These are phyloP conservation scores for Charaxes varanes DNA, from an alignment of 1,140 invertebrate genomes.

Conservation along the genomic window DNA sequence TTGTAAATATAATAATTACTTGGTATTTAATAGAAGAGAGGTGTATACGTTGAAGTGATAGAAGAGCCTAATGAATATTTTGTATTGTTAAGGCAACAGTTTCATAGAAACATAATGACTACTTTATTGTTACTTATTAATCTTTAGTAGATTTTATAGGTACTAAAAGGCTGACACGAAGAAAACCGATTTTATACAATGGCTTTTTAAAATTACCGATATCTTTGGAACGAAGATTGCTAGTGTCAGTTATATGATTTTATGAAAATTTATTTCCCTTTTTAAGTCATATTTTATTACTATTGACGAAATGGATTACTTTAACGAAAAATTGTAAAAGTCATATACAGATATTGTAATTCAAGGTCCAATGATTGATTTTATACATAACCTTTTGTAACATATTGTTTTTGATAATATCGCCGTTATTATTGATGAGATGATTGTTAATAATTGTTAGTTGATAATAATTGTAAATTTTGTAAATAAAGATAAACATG, in stretches of 20 bases:
- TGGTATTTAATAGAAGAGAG: constrained; percentile 33
- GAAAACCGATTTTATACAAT: constrained; percentile 52
- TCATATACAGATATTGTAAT: constrained; percentile 19
- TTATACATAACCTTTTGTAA: constrained; percentile 16
- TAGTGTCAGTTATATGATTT: constrained; percentile 18
- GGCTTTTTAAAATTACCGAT: constrained; percentile 15
- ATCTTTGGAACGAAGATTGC: constrained; percentile 13
- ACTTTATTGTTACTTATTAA: constrained; percentile 66
- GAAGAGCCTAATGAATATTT: constrained; percentile 64
- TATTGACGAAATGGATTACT: neutral
- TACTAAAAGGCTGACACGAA: constrained; percentile 61
- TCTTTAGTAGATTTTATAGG: constrained; percentile 66
- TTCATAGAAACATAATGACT: constrained; percentile 68
- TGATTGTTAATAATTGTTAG: constrained; percentile 63
- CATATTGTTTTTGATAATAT: constrained; percentile 4
- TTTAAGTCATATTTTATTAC: no score
- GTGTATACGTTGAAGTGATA: constrained; percentile 70
- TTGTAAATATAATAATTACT: constrained; percentile 33
- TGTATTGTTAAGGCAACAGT: constrained; percentile 60
- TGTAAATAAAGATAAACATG: constrained; percentile 59
- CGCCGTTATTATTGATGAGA: constrained; percentile 13
- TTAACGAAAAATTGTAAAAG: neutral
- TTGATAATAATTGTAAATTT: constrained; percentile 51
- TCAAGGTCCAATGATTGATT: constrained; percentile 53
- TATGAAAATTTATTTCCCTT: no score